Evolutionary conservation across 2,113 vertebrate species (phyloP).

Genomic region (Lucifuga dentata): DNA sequence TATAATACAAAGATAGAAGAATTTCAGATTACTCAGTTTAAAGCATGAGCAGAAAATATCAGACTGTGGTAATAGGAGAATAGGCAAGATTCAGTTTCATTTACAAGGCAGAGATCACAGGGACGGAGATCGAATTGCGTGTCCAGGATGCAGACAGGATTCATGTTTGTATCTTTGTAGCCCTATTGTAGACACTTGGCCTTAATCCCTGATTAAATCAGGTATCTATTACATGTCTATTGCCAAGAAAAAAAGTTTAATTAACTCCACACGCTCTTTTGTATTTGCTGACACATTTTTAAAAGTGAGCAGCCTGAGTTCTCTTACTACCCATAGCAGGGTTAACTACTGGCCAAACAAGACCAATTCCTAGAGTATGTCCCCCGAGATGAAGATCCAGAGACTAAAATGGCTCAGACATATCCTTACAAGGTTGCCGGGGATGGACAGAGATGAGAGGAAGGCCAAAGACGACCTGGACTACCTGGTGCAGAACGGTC

Average conservation of each 20-base stretch:
- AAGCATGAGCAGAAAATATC: constrained; percentile 4
- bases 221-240: constrained; percentile 54
- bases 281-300: constrained; percentile 31
- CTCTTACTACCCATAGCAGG: constrained; percentile 56
- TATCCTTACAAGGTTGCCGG: no score
- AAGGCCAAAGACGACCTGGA: no score
- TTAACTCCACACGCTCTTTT: constrained; percentile 42
- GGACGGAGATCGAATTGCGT: constrained; percentile 19
- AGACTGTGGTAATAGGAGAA: constrained; percentile 7
- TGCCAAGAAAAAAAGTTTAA: constrained; percentile 57
- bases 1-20: neutral
- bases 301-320: constrained; percentile 16
- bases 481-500: no score
- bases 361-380: constrained; percentile 38
- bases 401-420: constrained; percentile 53
- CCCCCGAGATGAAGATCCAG: no score
- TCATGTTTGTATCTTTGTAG: constrained; percentile 35
- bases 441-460: no score
- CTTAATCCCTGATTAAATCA: constrained; percentile 57
- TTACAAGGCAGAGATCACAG: constrained; percentile 17
- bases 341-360: constrained; percentile 62
- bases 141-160: constrained; percentile 17
- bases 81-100: constrained; percentile 1
- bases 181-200: constrained; percentile 52
- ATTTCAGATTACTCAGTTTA: neutral